phyloP scores from a whole-genome alignment of 92 coral and sea anemone genomes.

The Actinernus sp. region DNA sequence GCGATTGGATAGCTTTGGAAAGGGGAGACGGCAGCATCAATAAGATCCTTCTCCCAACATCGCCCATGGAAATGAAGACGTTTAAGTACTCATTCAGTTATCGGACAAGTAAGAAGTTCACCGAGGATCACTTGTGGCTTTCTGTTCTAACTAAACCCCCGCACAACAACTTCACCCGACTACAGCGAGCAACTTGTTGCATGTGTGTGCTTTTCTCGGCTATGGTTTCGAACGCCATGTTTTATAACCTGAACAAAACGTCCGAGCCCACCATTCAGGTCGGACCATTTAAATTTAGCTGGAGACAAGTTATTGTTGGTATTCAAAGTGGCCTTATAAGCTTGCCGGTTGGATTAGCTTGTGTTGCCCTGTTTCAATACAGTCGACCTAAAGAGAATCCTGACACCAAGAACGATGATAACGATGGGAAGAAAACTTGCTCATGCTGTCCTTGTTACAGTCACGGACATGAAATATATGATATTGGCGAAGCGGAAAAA shows the following conservation, averaged over 20 bases:
- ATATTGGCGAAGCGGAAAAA: too few relatives aligned
- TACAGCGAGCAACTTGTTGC: conserved; percentile 86
- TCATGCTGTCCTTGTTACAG: too few relatives aligned
- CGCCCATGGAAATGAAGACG: conserved; percentile 46
- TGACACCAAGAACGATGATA: background rate
- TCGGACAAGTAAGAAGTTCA: conserved; percentile 63
- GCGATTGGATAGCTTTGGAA: conserved; percentile 74
- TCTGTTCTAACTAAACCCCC: conserved; percentile 85
- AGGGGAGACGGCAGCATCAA: conserved; percentile 80
- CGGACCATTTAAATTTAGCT: conserved; percentile 84
- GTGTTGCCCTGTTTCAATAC: conserved; percentile 63
- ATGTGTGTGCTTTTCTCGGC: conserved; percentile 68
- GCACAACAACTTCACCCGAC: conserved; percentile 71
- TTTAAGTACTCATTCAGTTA: conserved; percentile 63
- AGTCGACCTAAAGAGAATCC: conserved; percentile 30
- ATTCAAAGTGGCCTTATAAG: conserved; percentile 76
- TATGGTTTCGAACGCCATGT: conserved; percentile 88
- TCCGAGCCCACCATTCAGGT: conserved; percentile 80
- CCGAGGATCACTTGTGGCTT: conserved; percentile 88
- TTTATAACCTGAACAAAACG: conserved; percentile 50
- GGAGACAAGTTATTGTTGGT: conserved; percentile 77
- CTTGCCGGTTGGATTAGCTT: conserved; percentile 73
- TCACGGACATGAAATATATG: too few relatives aligned
- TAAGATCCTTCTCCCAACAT: conserved; percentile 61
- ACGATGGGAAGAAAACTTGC: too few relatives aligned